A percentile compares a stretch with the other conserved stretches of the same genome.
Conservation (phyloP, 2,888 invertebrate species). For the Ormia ochracea region DNA sequence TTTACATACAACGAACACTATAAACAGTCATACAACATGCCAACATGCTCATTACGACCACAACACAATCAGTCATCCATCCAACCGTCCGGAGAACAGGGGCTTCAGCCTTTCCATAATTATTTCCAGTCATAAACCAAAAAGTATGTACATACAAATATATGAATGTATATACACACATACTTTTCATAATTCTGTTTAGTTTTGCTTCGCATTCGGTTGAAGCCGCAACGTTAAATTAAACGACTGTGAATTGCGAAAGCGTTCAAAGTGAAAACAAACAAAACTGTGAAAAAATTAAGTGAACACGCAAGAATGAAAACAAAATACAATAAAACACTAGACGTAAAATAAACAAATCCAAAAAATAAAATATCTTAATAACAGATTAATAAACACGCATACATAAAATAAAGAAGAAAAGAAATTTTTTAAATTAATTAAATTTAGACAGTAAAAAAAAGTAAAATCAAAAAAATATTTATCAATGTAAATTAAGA, state of each 20-base stretch:
- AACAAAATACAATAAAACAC: conserved; percentile 15
- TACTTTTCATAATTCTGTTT: conserved; percentile 44
- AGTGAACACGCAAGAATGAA: conserved; percentile 38
- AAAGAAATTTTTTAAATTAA: conserved; percentile 17
- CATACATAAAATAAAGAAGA: too few relatives aligned
- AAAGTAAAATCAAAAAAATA: conserved; percentile 19
- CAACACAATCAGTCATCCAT: conserved; percentile 7
- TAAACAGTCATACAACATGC: conserved; percentile 6
- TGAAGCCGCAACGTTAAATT: conserved; percentile 59
- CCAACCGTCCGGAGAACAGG: conserved; percentile 40
- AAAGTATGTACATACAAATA: too few relatives aligned
- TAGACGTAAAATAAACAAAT: conserved; percentile 27
- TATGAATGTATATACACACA: too few relatives aligned
- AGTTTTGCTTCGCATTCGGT: conserved; percentile 65
- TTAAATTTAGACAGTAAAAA: conserved; percentile 43
- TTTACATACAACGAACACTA: not conserved
- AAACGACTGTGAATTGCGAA: conserved; percentile 11
- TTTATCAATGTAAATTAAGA: conserved; percentile 62
- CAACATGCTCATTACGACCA: conserved; percentile 10
- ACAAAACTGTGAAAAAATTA: conserved; percentile 29
- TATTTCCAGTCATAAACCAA: conserved; percentile 57
- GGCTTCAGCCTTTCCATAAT: conserved; percentile 54
- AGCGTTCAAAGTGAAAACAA: conserved; percentile 47
- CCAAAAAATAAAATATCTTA: not conserved
- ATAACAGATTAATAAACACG: too few relatives aligned